Evolutionary conservation across 2,113 vertebrate species (phyloP), one percentile per base, ranked within the genome.

Genomic region (Orientallactaga bullata): DNA sequence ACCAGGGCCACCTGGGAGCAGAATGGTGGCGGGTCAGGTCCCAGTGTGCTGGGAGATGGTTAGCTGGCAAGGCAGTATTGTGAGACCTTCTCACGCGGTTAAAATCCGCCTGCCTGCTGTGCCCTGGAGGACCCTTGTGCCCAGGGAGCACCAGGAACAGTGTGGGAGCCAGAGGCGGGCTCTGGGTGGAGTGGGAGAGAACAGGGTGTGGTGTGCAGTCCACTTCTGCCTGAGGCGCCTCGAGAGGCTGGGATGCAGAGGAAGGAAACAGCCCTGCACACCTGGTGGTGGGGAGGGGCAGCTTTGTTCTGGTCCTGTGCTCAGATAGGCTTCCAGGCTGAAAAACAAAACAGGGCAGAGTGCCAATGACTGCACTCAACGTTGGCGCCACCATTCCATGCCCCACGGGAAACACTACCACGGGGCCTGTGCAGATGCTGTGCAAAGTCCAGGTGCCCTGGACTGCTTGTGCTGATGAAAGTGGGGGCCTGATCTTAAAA

Each of bases 361-460:
- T 35, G 30, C 65, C 18, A 30, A 21, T 28, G n/a, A 21, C n/a
- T 23, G 1, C 58, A 18, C 60, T 37, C 42, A 4, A 35, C 18
- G 58, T 26, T 39, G 39, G 55, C 35, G 32, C 26, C 20, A 4
- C 32, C 2, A 17, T 68, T 47, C 63, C 66, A 84, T 47, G 58
- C 60, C 32, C 15, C 1, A 4, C 35, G n/a, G 35, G 23, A 32
- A 66, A 74, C 20, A 77, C 23, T n/a, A 28, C 69, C 0, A 2
- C 60, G 37, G 23, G 13, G 51, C 7, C 28, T 47, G 12, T 51
- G 71, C 78, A 69, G 7, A 72, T 63, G 30, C 68, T 7, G 60
- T 26, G 60, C 32, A 17, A 0, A 2, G 2, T 47, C 66, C 13
- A 0, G 20, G 11, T 0, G 80, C 5, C 5, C 9, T n/a, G 1